phyloP scores from a whole-genome alignment of 2,797 vertebrate species.

The Pampus argenteus region DNA sequence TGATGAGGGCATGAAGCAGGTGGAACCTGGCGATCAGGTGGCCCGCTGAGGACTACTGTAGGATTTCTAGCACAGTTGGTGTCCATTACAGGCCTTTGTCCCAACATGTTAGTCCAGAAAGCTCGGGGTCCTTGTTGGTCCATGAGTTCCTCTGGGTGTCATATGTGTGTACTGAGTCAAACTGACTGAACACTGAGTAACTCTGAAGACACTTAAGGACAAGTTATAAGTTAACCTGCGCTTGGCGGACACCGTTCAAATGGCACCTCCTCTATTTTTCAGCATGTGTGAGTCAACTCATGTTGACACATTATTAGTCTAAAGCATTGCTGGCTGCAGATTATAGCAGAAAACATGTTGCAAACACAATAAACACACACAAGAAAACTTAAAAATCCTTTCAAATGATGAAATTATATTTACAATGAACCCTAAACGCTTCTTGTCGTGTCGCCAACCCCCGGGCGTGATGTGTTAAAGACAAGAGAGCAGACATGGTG shows the following conservation, averaged over 20 bases:
- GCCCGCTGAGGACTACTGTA: constrained; percentile 18
- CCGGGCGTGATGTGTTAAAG: constrained; percentile 11
- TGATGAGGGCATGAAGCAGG: constrained; percentile 72
- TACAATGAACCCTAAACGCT: not conserved
- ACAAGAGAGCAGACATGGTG: constrained; percentile 10
- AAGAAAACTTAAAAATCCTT: not conserved
- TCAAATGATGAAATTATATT: not conserved
- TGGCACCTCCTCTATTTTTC: not conserved
- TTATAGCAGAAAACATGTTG: not conserved
- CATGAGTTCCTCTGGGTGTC: constrained; percentile 7
- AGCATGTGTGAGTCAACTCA: constrained; percentile 8
- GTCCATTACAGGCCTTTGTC: constrained; percentile 29
- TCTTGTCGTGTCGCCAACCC: constrained; percentile 12
- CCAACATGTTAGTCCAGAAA: constrained; percentile 25
- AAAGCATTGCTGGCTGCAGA: not conserved
- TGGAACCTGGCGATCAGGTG: constrained; percentile 63
- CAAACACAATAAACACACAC: too few species aligned
- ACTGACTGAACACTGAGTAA: constrained; percentile 37
- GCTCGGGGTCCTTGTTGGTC: not conserved
- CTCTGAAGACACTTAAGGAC: constrained; percentile 17
- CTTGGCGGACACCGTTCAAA: not conserved
- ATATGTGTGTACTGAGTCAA: not conserved
- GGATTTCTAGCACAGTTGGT: not conserved
- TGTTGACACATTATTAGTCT: not conserved
- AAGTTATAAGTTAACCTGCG: constrained; percentile 65